A percentile compares a stretch with the other conserved stretches of the same genome.
Conservation (phyloP, 2,113 vertebrate species). For the Piaya cayana region DNA sequence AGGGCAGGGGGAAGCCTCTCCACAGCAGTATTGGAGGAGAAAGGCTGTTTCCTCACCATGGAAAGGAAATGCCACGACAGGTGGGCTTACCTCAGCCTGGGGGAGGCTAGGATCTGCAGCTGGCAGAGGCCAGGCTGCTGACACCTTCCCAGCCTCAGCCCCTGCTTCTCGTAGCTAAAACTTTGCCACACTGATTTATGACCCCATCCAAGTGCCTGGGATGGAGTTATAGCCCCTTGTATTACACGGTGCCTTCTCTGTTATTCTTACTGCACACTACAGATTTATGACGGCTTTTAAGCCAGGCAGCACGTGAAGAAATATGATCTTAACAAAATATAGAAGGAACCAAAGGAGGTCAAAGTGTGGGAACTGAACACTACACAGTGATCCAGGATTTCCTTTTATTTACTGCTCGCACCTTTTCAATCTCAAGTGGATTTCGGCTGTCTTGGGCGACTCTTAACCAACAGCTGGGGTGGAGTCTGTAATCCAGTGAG, state of each 20-base stretch:
- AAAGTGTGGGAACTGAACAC: conserved; percentile 29
- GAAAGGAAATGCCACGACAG: background rate
- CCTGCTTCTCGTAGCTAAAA: accelerated
- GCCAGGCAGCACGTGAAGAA: conserved; percentile 41
- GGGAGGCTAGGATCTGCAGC: accelerated
- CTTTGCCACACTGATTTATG: background rate
- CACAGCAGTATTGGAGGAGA: background rate
- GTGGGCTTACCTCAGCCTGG: accelerated
- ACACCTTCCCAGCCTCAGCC: background rate
- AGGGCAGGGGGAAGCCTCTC: background rate
- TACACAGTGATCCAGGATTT: conserved; percentile 40
- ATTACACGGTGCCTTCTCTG: conserved; percentile 33
- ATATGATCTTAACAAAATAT: conserved; percentile 45
- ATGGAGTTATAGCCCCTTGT: conserved; percentile 6
- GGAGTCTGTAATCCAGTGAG: background rate
- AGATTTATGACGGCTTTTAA: conserved; percentile 56
- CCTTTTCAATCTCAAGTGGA: conserved; percentile 44
- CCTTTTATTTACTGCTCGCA: conserved; percentile 44
- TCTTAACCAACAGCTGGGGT: background rate
- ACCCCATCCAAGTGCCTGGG: background rate
- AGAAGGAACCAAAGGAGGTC: conserved; percentile 17
- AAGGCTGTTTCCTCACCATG: accelerated
- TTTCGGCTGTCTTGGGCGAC: conserved; percentile 9
- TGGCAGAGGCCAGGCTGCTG: background rate
- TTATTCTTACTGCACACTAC: conserved; percentile 3